Conservation (phyloP, 2,113 vertebrate species). For the Vulpes vulpes region DNA sequence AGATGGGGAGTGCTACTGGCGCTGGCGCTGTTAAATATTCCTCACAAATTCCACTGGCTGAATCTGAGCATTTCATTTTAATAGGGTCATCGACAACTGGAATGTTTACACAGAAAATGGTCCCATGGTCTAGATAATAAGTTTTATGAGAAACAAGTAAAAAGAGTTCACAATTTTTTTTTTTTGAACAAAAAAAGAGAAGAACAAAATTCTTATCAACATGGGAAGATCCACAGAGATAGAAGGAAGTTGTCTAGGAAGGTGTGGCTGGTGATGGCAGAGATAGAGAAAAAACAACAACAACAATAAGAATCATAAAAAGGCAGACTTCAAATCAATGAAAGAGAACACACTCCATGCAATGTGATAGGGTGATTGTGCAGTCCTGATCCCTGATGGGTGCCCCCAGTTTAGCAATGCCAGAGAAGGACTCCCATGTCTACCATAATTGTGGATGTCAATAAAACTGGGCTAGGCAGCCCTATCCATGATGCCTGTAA, state of each 20-base stretch:
- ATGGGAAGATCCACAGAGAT: background rate
- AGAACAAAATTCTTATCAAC: background rate
- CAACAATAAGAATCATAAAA: background rate
- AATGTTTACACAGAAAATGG: background rate
- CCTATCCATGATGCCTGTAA: background rate
- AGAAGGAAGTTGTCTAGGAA: background rate
- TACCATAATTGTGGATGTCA: background rate
- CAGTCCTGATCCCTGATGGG: background rate
- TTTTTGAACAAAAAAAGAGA: background rate
- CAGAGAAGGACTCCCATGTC: background rate
- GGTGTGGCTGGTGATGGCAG: background rate
- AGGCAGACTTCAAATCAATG: background rate
- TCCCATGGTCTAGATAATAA: background rate
- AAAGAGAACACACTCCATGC: background rate
- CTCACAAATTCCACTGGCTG: background rate
- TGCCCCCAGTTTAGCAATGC: background rate
- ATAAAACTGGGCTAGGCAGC: background rate
- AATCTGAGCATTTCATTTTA: background rate
- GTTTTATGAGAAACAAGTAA: background rate
- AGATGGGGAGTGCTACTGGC: background rate
- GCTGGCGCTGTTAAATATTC: background rate
- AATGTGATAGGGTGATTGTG: background rate
- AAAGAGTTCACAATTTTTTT: background rate
- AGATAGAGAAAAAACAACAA: background rate
- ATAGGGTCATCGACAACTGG: background rate